Evolutionary conservation across 2,113 vertebrate species (phyloP).

Genomic region (Coracopsis vasa): DNA sequence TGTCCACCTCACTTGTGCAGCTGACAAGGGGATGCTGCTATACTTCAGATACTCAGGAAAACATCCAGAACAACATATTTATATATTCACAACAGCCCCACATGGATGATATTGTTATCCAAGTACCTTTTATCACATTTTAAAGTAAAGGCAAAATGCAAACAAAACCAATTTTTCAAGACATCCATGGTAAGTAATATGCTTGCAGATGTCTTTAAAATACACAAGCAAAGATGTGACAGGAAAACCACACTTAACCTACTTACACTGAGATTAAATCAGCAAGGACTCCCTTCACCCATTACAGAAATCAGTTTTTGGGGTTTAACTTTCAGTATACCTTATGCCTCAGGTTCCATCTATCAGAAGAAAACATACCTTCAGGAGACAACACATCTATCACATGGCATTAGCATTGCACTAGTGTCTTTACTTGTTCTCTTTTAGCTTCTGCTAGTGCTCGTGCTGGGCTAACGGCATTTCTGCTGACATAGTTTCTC

Average conservation of each 20-base stretch:
- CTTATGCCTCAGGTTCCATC: neutral
- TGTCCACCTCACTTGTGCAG: neutral
- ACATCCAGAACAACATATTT: neutral
- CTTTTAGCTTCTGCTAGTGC: neutral
- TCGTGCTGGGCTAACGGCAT: neutral
- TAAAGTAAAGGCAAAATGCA: constrained; percentile 4
- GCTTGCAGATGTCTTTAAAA: neutral
- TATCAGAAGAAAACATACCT: neutral
- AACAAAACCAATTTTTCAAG: neutral
- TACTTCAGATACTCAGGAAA: neutral
- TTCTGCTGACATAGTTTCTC: neutral
- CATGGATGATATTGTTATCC: neutral
- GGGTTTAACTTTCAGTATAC: neutral
- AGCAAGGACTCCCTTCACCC: constrained; percentile 15
- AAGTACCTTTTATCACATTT: neutral
- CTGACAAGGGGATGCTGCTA: neutral
- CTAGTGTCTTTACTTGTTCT: neutral
- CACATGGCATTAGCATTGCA: neutral
- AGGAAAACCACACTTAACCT: constrained; percentile 67
- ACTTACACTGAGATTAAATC: constrained; percentile 44
- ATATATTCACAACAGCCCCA: neutral
- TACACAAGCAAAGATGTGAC: neutral
- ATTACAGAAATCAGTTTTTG: neutral
- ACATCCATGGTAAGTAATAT: neutral
- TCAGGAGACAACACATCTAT: neutral